Evolutionary conservation across 2,797 vertebrate species (phyloP), one percentile per base, ranked within the genome.

Genomic region (Gallirallus australis): DNA sequence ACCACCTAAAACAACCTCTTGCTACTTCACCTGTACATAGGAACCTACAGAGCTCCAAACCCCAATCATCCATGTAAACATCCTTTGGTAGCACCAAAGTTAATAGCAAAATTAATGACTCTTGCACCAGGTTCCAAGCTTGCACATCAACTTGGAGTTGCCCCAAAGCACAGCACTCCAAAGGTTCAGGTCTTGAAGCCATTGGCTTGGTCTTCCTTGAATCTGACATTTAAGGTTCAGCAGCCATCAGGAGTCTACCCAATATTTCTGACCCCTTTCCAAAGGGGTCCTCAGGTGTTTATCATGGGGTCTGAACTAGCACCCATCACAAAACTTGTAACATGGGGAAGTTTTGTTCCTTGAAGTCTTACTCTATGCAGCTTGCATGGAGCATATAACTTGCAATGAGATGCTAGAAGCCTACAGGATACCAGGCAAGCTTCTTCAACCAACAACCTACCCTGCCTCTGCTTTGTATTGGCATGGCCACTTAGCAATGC

Each of bases 351-450:
- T n/a, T 80, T 48, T 56, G 15, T 18, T 73, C 18, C 30, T 42
- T 63, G 7, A 59, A 73, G 9, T 28, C 17, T 54, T 63, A 8
- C 25, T 68, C 30, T 70, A 42, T 68, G 19, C 17, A 27, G 54
- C 53, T 66, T 39, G 8, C 4, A 6, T 15, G 48, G 42, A 59
- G 42, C 15, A 54, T 4, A 14, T 3, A 48, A 5, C 27, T 84
- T 64, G 7, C 17, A 52, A 3, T 3, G 28, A 68, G 21, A n/a
- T 35, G 17, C 7, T 19, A 53, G 28, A 27, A 77, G 13, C 20
- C 15, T 28, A 28, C 0, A 0, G 28, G 21, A 28, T 31, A 27
- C 48, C 4, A 6, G 17, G 6, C 18, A 8, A 94, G 31, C 25
- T 45, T 65, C 19, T 61, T 73, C 45, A 59, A 19, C 33, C 39